phyloP scores from a whole-genome alignment of 1,140 invertebrate genomes.

The Pseudomyrmex sp. region DNA sequence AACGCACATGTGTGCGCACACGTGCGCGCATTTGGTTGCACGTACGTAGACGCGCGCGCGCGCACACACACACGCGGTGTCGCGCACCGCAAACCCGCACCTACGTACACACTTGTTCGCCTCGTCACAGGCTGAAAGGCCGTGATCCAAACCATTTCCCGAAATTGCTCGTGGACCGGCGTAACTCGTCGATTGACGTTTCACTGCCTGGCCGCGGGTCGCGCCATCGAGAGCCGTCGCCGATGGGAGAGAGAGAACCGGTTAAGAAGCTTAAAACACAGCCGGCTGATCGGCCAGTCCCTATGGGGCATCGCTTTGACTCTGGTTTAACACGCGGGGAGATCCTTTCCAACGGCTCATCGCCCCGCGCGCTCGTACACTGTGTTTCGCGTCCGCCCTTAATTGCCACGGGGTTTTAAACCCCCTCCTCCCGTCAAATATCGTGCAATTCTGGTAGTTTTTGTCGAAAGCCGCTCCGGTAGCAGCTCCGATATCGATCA shows the following conservation, averaged over 20 bases:
- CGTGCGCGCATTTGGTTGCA: not conserved
- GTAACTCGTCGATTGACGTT: slow-evolving; percentile 62
- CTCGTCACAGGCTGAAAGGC: slow-evolving; percentile 52
- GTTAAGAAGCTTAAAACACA: slow-evolving; percentile 62
- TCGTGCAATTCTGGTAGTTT: not conserved
- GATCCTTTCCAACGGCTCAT: not conserved
- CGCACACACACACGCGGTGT: not conserved
- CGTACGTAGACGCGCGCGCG: not conserved
- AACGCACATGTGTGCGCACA: not conserved
- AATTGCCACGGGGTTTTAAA: not conserved
- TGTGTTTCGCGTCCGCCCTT: slow-evolving; percentile 14
- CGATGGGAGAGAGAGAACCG: slow-evolving; percentile 26
- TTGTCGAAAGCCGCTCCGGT: not conserved
- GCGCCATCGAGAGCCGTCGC: slow-evolving; percentile 29
- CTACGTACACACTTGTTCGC: slow-evolving; percentile 45
- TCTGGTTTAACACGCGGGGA: slow-evolving; percentile 36
- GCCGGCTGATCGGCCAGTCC: slow-evolving; percentile 1
- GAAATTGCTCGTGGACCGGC: slow-evolving; percentile 55
- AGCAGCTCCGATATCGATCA: not conserved
- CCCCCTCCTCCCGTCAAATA: not conserved
- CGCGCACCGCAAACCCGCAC: slow-evolving; percentile 47
- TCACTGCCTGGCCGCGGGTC: slow-evolving; percentile 44
- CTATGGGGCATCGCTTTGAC: slow-evolving; percentile 39
- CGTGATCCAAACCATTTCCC: slow-evolving; percentile 62
- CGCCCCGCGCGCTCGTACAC: not conserved